phyloP scores from a whole-genome alignment of 2,888 invertebrate genomes.

The Branchellion lobata region DNA sequence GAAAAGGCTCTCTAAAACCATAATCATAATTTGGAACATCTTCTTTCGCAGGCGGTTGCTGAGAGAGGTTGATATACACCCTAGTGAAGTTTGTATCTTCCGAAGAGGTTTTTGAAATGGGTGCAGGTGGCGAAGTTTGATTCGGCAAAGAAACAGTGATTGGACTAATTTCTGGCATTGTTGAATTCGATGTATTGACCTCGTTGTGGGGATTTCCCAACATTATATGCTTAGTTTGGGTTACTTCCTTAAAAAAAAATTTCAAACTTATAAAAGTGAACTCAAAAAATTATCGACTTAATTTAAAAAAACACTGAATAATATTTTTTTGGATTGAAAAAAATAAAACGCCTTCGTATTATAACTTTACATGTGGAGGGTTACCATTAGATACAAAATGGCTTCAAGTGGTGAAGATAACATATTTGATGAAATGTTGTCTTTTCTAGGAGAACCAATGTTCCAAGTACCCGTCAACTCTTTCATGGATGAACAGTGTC shows the following conservation, averaged over 20 bases:
- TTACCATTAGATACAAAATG: constrained; percentile 28
- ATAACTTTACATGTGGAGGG: not conserved
- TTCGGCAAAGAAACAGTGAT: no score
- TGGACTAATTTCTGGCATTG: no score
- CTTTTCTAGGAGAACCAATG: constrained; percentile 85
- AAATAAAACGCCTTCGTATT: no score
- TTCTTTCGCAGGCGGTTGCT: not conserved
- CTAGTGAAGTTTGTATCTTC: not conserved
- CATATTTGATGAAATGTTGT: constrained; percentile 85
- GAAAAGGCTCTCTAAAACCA: constrained; percentile 25
- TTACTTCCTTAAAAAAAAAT: no score
- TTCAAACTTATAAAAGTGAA: no score
- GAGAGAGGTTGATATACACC: not conserved
- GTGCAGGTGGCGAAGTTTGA: no score
- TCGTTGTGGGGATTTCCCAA: no score
- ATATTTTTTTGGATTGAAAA: no score
- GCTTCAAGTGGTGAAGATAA: not conserved
- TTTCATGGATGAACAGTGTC: constrained; percentile 87
- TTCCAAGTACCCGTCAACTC: constrained; percentile 88
- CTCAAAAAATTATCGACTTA: no score
- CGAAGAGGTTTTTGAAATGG: not conserved
- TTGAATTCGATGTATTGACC: no score
- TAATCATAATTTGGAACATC: not conserved
- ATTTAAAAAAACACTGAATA: no score
- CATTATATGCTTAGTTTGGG: no score